Evolutionary conservation across 37 sponge, comb jelly and placozoan species (phyloP), one percentile per base, ranked within the genome.

Genomic region (Amphimedon queenslandica): DNA sequence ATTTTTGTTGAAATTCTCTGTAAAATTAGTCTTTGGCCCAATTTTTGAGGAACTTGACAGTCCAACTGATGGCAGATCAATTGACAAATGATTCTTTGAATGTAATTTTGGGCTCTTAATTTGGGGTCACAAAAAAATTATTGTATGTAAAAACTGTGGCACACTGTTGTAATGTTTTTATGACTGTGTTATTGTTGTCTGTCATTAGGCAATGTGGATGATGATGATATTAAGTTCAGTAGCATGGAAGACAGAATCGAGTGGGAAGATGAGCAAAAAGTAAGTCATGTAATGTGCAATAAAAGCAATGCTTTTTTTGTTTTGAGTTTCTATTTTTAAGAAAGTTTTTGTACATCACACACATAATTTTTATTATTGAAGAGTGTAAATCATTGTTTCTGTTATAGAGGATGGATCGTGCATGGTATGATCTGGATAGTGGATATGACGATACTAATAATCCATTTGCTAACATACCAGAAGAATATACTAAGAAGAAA

Each of bases 341-440:
- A 24, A 20, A 60, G 10, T 21, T 10, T 58, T 27, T 16, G 5
- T 3, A 6, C 4, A 37, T 27, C 24, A 6, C 8, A 8, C 33
- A 68, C 11, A 37, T 8, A 23, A 36, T 68, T 34, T 36, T 66
- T 66, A 2, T n/a, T 37, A 35, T 66, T n/a, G n/a, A n/a, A n/a
- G 1, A 27, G 25, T 24, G 25, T 69, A 13, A 40, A 28, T 37
- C 3, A 39, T 39, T 8, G 67, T 39, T 53, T 63, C 42, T 43
- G 5, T 40, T 64, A 37, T 56, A 95, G 91, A 67, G 89, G 23
- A 70, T 99, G 74, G 99, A 99, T 38, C 83, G 99, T n/a, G 96
- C 94, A 13, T 99, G 99, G 99, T 99, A 99, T 42, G 94, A 89
- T 73, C 66, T 85, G 79, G 99, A 99, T 73, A 86, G 86, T 51